Conservation (phyloP, 2,888 invertebrate species). For the Dermolepida albohirtum region DNA sequence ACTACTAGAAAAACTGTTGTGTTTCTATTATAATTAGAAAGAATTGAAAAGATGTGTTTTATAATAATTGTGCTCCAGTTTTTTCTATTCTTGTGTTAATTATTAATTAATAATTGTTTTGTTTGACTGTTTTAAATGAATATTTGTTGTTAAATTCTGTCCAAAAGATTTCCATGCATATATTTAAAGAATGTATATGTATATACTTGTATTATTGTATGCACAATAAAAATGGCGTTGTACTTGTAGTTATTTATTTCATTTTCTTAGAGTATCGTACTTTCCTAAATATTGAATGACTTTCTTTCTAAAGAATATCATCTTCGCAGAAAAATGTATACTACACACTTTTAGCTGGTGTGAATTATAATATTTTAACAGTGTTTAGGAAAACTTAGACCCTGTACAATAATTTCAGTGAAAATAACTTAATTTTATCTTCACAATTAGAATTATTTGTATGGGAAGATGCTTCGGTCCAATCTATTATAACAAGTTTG, state of each 20-base stretch:
- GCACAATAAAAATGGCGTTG: slow-evolving; percentile 68
- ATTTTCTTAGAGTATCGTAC: not conserved
- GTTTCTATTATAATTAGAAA: slow-evolving; percentile 39
- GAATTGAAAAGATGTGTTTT: slow-evolving; percentile 49
- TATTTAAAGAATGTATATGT: slow-evolving; percentile 67
- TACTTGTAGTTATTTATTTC: slow-evolving; percentile 52
- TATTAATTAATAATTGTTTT: slow-evolving; percentile 57
- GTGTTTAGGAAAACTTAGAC: no score
- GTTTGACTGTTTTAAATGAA: slow-evolving; percentile 63
- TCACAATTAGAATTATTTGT: no score
- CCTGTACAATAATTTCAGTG: no score
- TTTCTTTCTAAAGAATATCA: no score
- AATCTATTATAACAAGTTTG: no score
- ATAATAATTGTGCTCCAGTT: slow-evolving; percentile 55
- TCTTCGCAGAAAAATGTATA: no score
- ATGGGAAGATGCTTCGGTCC: no score
- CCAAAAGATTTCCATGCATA: slow-evolving; percentile 65
- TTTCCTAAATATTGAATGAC: no score
- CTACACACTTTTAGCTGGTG: no score
- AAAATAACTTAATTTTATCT: no score
- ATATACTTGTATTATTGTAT: slow-evolving; percentile 68
- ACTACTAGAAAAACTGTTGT: slow-evolving; percentile 47
- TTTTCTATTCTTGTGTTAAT: slow-evolving; percentile 43
- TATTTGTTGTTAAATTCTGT: slow-evolving; percentile 67
- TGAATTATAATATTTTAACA: not conserved